Percentiles rank a stretch among this genome's conserved stretches.
Conservation (phyloP, 2,797 vertebrate species). For the Pangasius macronema region DNA sequence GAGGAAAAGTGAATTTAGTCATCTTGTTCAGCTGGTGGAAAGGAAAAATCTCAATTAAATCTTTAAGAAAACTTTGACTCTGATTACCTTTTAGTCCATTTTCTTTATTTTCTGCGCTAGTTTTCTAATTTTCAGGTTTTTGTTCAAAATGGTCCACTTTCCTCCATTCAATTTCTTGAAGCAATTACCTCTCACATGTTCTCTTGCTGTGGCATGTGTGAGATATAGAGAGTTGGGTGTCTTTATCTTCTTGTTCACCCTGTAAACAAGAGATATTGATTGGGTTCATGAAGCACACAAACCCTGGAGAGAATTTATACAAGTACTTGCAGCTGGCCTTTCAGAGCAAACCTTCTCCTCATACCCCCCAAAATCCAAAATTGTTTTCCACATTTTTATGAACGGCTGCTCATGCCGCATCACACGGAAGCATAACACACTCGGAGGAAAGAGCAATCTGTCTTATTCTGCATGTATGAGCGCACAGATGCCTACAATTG, state of each 20-base stretch:
- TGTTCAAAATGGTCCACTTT: background rate
- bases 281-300: background rate
- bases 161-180: background rate
- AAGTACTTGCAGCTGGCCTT: background rate
- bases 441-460: background rate
- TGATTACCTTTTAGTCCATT: background rate
- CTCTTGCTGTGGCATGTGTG: background rate
- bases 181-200: background rate
- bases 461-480: background rate
- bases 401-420: background rate
- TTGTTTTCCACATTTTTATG: background rate
- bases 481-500: background rate
- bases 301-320: background rate
- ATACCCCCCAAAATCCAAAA: background rate
- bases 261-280: slow-evolving; percentile 6
- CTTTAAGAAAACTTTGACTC: background rate
- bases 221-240: background rate
- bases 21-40: background rate
- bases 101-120: background rate
- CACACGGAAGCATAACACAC: background rate
- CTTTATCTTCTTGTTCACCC: background rate
- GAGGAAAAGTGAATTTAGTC: background rate
- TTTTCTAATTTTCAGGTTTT: background rate
- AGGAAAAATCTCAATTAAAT: background rate
- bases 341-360: background rate